phyloP scores from a whole-genome alignment of 2,888 invertebrate genomes.

The Phragmatobia fuliginosa region DNA sequence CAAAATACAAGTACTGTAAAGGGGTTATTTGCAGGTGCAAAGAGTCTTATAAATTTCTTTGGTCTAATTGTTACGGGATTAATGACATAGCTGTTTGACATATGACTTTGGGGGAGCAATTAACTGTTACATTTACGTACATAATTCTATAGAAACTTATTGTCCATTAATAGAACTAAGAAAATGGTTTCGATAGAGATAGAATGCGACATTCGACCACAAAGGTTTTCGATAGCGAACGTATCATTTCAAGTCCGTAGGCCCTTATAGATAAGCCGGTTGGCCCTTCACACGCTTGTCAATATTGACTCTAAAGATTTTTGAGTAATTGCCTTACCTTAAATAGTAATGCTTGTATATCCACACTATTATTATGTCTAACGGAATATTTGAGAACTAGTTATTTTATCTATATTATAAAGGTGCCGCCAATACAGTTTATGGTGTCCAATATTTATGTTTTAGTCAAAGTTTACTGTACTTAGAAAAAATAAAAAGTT shows the following conservation, averaged over 20 bases:
- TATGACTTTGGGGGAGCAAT: neutral
- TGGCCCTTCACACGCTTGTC: conserved; percentile 60
- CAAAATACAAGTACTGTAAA: neutral
- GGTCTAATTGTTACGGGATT: neutral
- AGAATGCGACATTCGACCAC: neutral
- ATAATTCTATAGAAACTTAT: neutral
- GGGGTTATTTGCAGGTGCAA: neutral
- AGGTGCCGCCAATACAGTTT: conserved; percentile 42
- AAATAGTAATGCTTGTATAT: conserved; percentile 42
- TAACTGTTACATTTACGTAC: neutral
- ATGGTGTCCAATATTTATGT: conserved; percentile 41
- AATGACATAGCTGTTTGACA: neutral
- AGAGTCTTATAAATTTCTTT: neutral
- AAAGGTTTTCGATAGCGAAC: conserved; percentile 8
- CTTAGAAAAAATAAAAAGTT: conserved; percentile 1
- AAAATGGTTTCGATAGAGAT: neutral
- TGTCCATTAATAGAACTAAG: neutral
- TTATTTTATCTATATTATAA: conserved; percentile 44
- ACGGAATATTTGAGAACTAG: conserved; percentile 38
- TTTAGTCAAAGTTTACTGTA: conserved; percentile 6
- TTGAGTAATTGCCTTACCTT: conserved; percentile 71
- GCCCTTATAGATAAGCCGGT: conserved; percentile 56
- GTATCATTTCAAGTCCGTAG: conserved; percentile 12
- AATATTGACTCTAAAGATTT: conserved; percentile 72
- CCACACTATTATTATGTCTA: conserved; percentile 31